Conservation (phyloP, 2,113 vertebrate genomes). For the Nipponia nippon region DNA sequence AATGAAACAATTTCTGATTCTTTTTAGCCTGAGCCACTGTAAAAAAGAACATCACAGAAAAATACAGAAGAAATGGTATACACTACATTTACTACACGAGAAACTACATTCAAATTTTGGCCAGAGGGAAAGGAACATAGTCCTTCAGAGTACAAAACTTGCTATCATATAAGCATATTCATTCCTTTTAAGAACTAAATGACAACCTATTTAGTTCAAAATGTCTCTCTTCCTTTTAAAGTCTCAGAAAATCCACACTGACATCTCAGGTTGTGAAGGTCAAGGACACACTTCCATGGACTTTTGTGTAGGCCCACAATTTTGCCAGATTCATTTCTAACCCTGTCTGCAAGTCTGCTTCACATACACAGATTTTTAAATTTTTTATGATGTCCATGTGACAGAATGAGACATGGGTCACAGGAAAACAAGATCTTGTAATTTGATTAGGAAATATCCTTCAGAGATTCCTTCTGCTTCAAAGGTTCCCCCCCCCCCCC, state of each 20-base stretch:
- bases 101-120: neutral
- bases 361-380: neutral
- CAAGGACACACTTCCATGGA: neutral
- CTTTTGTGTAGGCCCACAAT: neutral
- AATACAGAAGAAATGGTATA: neutral
- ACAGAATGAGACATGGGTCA: neutral
- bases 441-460: neutral
- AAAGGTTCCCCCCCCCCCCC: rapidly evolving
- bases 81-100: neutral
- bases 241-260: neutral
- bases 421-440: neutral
- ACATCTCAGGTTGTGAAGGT: neutral
- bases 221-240: neutral
- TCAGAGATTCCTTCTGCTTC: neutral
- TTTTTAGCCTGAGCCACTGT: neutral
- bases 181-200: neutral
- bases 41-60: neutral
- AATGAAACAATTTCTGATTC: neutral
- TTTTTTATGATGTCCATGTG: neutral
- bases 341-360: neutral
- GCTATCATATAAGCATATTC: neutral
- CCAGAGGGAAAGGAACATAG: neutral
- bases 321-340: neutral
- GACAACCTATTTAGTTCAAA: neutral
- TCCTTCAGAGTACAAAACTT: neutral